Conservation (phyloP, 2,797 vertebrate species). For the Fratercula arctica region DNA sequence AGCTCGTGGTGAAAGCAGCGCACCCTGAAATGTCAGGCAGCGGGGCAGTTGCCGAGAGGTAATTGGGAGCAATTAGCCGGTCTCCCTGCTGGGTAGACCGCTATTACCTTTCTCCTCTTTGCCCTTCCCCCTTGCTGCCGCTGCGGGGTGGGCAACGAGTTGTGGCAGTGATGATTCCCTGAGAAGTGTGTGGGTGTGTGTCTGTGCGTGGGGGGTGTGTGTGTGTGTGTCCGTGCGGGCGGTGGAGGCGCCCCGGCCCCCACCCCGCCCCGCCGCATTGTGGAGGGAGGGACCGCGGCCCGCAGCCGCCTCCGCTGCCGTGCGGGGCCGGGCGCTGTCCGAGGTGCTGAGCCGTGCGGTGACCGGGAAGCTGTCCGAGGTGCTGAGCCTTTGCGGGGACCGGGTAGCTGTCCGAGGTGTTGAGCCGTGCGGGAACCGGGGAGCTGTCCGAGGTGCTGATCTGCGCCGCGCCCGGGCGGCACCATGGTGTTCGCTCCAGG, state of each 20-base stretch:
- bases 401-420: not conserved
- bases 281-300: constrained; percentile 63
- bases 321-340: not conserved
- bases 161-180: not conserved
- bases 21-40: constrained; percentile 65
- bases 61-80: constrained; percentile 75
- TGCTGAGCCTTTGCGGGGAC: not conserved
- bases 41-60: constrained; percentile 26
- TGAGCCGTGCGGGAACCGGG: not conserved
- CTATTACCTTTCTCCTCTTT: constrained; percentile 6
- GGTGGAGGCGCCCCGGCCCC: constrained; percentile 1
- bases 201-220: not conserved
- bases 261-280: constrained; percentile 60
- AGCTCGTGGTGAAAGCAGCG: not conserved
- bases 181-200: not conserved
- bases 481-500: constrained; percentile 69
- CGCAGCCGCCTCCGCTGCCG: not conserved
- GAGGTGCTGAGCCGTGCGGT: not conserved
- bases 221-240: not conserved
- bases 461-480: not conserved
- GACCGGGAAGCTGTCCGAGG: not conserved
- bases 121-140: not conserved
- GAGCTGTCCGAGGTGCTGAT: not conserved
- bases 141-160: not conserved
- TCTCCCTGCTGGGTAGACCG: constrained; percentile 59